A percentile compares a stretch with the other conserved stretches of the same genome.
phyloP scores from a whole-genome alignment of 2,888 invertebrate species.

The Phymatocera aterrima region DNA sequence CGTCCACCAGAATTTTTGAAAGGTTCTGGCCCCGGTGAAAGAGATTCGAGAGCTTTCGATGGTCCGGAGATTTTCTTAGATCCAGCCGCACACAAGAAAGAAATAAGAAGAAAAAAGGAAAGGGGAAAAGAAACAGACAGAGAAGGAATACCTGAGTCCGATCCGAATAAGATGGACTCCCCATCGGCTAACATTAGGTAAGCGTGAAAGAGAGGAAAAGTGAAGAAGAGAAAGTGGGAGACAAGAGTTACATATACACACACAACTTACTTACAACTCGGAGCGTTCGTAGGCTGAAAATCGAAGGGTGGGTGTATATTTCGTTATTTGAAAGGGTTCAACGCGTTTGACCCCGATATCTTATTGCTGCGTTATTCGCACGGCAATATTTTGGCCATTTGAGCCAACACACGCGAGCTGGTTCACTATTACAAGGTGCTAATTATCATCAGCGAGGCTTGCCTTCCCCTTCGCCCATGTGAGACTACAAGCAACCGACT shows the following conservation, averaged over 20 bases:
- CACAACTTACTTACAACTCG: background rate
- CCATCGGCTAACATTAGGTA: background rate
- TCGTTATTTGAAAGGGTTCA: slow-evolving; percentile 37
- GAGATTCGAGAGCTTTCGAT: slow-evolving; percentile 32
- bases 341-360: slow-evolving; percentile 19
- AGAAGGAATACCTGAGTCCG: background rate
- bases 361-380: slow-evolving; percentile 25
- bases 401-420: background rate
- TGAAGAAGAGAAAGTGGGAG: background rate
- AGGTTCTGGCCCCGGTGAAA: background rate
- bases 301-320: slow-evolving; percentile 6
- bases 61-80: background rate
- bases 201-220: background rate
- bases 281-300: slow-evolving; percentile 1
- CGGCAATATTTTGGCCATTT: slow-evolving; percentile 7
- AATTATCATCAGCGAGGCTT: slow-evolving; percentile 13
- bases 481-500: background rate
- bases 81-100: background rate
- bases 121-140: background rate
- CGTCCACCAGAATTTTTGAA: slow-evolving; percentile 13
- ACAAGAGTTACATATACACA: background rate
- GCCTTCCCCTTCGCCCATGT: background rate
- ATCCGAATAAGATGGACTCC: slow-evolving; percentile 17
- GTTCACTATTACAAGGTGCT: background rate
- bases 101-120: background rate